Conservation (phyloP, 2,113 vertebrate genomes). For the Diadophis punctatus region DNA sequence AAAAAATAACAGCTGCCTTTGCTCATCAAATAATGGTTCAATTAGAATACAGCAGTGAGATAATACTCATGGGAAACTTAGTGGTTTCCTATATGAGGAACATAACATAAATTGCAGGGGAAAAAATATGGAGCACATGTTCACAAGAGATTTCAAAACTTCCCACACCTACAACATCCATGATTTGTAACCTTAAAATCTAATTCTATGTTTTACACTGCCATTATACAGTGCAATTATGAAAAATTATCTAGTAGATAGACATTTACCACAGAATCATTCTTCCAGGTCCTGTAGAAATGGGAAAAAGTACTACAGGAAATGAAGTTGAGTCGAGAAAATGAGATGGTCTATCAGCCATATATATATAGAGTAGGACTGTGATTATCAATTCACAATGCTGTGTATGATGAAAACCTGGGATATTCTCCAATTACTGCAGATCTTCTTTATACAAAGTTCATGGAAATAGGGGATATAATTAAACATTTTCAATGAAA, state of each 20-base stretch:
- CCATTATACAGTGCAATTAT: background rate
- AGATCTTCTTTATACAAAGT: background rate
- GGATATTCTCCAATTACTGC: background rate
- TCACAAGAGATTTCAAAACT: conserved; percentile 48
- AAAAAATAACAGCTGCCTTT: conserved; percentile 48
- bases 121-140: conserved; percentile 29
- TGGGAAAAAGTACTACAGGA: background rate
- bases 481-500: background rate
- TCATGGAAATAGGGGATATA: background rate
- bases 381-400: background rate
- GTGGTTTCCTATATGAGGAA: conserved; percentile 55
- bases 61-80: conserved; percentile 38
- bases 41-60: conserved; percentile 50
- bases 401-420: background rate
- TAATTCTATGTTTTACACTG: background rate
- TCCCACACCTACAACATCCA: background rate
- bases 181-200: conserved; percentile 5
- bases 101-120: conserved; percentile 54
- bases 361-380: background rate
- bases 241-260: background rate
- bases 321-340: background rate
- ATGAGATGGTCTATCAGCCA: background rate
- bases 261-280: background rate
- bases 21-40: conserved; percentile 54
- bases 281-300: background rate